Evolutionary conservation across 2,888 invertebrate species (phyloP).

Genomic region (Clunio marinus): DNA sequence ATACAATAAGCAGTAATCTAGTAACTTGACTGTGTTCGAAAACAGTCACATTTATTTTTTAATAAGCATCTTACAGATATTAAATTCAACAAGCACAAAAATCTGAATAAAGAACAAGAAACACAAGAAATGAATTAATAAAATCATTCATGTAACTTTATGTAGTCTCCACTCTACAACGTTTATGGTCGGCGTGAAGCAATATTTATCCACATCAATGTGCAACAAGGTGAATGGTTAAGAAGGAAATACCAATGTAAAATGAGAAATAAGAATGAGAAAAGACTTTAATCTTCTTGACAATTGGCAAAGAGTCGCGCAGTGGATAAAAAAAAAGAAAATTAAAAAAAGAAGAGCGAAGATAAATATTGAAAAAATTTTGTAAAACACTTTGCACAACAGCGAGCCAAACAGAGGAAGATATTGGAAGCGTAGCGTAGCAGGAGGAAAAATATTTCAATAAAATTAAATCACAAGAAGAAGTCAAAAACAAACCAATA

Average conservation of each 20-base stretch:
- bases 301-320: constrained; percentile 13
- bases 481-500: neutral
- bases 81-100: too few species aligned
- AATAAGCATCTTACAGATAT: too few species aligned
- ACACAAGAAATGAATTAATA: constrained; percentile 6
- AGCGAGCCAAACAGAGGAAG: too few species aligned
- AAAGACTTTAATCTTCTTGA: constrained; percentile 17
- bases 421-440: too few species aligned
- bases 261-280: neutral
- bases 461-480: neutral
- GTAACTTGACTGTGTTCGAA: too few species aligned
- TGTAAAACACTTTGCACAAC: constrained; percentile 11
- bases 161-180: constrained; percentile 2
- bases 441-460: neutral
- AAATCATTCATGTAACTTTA: constrained; percentile 13
- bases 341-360: constrained; percentile 5
- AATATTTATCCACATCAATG: neutral
- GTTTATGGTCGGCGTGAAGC: constrained; percentile 15
- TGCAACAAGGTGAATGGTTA: neutral
- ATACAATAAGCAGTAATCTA: too few species aligned
- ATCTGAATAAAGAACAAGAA: too few species aligned
- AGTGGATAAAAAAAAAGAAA: too few species aligned
- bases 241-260: constrained; percentile 18
- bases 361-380: constrained; percentile 8
- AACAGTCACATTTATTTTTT: too few species aligned